Evolutionary conservation across 2,113 vertebrate genomes (phyloP).

Genomic region (Irena cyanogastra): DNA sequence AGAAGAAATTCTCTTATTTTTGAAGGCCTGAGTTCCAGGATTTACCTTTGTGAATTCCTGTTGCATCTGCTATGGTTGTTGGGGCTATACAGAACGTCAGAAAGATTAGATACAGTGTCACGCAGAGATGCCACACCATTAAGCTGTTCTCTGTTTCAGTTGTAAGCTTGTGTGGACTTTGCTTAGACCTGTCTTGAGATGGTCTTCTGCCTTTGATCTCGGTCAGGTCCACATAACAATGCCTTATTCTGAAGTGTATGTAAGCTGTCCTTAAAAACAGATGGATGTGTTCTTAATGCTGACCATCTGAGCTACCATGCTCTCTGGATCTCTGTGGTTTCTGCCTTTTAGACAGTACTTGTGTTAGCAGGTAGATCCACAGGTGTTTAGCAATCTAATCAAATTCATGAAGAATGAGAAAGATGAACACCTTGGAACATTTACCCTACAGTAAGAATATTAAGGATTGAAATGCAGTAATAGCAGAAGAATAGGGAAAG

Average conservation of each 20-base stretch:
- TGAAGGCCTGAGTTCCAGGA: not conserved
- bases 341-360: not conserved
- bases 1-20: not conserved
- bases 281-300: not conserved
- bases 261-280: not conserved
- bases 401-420: not conserved
- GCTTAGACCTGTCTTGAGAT: not conserved
- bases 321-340: not conserved
- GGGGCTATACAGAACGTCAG: not conserved
- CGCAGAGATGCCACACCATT: not conserved
- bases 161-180: not conserved
- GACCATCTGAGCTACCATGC: not conserved
- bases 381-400: not conserved
- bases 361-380: not conserved
- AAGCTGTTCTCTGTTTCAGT: not conserved
- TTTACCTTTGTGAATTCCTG: not conserved
- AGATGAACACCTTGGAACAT: not conserved
- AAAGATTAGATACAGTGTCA: not conserved
- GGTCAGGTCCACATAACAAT: not conserved
- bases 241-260: not conserved
- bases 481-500: not conserved
- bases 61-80: not conserved
- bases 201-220: not conserved
- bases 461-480: not conserved
- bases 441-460: not conserved